Evolutionary conservation across 2,888 invertebrate genomes (phyloP).

Genomic region (Macrosoma leucophasiata): DNA sequence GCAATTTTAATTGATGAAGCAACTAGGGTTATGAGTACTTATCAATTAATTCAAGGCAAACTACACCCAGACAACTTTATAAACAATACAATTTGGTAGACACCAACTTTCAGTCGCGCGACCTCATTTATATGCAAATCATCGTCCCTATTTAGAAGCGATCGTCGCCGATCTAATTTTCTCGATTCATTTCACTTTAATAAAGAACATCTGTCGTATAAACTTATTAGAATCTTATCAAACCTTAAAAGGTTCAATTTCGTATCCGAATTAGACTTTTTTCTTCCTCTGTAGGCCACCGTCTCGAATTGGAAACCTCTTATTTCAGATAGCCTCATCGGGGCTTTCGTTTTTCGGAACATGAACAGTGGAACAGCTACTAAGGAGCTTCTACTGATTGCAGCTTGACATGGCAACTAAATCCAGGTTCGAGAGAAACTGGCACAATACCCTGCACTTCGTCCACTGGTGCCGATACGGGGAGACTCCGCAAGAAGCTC

Average conservation of each 20-base stretch:
- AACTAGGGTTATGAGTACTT: too few relatives aligned
- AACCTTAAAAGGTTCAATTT: slow-evolving; percentile 27
- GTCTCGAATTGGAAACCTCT: slow-evolving; percentile 73
- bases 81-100: too few relatives aligned
- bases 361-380: slow-evolving; percentile 62
- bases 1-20: too few relatives aligned
- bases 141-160: slow-evolving; percentile 9
- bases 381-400: slow-evolving; percentile 75
- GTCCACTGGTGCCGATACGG: slow-evolving; percentile 84
- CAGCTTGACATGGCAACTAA: slow-evolving; percentile 76
- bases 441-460: slow-evolving; percentile 81
- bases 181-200: slow-evolving; percentile 5
- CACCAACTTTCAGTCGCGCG: slow-evolving; percentile 21
- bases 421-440: slow-evolving; percentile 76
- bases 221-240: not conserved
- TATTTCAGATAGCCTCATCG: slow-evolving; percentile 69
- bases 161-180: slow-evolving; percentile 6
- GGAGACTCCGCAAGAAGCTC: slow-evolving; percentile 79
- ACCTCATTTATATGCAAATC: slow-evolving; percentile 38
- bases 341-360: slow-evolving; percentile 65
- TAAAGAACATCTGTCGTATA: slow-evolving; percentile 5
- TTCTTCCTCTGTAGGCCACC: slow-evolving; percentile 31
- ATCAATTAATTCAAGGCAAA: too few relatives aligned
- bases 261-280: slow-evolving; percentile 7
- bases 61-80: too few relatives aligned